Base-by-base conservation (phyloP, 2,797 vertebrate species). In the Peromyscus attwateri region DNA sequence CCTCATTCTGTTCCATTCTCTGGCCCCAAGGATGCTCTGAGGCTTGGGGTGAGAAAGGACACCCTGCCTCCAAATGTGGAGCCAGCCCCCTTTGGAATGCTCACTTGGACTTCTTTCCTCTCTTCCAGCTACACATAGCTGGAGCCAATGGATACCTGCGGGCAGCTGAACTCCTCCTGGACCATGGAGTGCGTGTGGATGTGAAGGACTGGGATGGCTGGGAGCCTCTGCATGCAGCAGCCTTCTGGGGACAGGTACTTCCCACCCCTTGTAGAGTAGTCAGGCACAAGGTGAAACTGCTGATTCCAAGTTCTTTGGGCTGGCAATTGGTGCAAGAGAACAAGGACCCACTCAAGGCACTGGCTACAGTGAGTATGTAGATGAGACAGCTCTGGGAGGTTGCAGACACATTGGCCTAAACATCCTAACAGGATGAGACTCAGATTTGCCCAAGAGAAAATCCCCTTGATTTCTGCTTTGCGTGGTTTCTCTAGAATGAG, bases 161-260 rank as follows among this genome's bases (percentile, higher is more conserved):
- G 98, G 99, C 99, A 77, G 99, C 99, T 57, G 99, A 99, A 98
- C 98, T 99, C 91, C 99, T 99, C 46, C 99, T 99, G 95, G 99
- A 99, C 98, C 99, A 99, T 0, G 99, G 99, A 13, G 99, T 99
- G 49, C 98, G 98, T 31, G 99, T 99, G 98, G 99, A 99, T 92
- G 97, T 99, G 81, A 99, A 99, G 95, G 99, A 99, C 98, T 98
- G 98, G 84, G 99, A 99, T 4, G 99, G 99, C 96, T 99, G 99
- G 99, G 99, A 99, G 98, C 99, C 99, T 34, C 99, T 99, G 87
- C 99, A 99, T 0, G 99, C 99, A 27, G 99, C 99, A 57, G 99
- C 99, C 8, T 99, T 99, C 99, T 99, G 99, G 99, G 99, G 99
- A 98, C 99, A 99, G 99, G 99, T 99, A 97, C 97, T 70, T 52